Evolutionary conservation across 2,888 invertebrate species (phyloP).

Genomic region (Uloborus plumipes): DNA sequence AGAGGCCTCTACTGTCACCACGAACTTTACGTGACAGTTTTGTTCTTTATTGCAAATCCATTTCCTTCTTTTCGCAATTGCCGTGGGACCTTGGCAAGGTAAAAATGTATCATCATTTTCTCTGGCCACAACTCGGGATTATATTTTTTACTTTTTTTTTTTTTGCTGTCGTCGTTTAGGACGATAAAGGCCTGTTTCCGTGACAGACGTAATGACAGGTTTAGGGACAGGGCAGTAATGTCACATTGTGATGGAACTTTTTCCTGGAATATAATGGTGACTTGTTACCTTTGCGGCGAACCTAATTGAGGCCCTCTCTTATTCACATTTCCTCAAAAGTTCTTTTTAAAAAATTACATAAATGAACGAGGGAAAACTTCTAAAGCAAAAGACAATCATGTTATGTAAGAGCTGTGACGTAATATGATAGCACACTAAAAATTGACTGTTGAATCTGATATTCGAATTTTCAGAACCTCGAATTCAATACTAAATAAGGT

Average conservation of each 20-base stretch:
- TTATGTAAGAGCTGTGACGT: too few relatives aligned
- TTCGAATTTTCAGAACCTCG: too few relatives aligned
- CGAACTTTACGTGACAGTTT: constrained; percentile 40
- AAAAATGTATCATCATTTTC: constrained; percentile 34
- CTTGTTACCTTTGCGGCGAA: not conserved
- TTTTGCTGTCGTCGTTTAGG: not conserved
- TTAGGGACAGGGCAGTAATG: too few relatives aligned
- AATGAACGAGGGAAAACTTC: too few relatives aligned
- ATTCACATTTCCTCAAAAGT: too few relatives aligned
- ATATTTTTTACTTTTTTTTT: constrained; percentile 19
- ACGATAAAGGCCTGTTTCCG: constrained; percentile 14
- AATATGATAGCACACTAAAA: too few relatives aligned
- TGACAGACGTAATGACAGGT: not conserved
- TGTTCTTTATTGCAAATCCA: constrained; percentile 23
- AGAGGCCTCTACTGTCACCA: constrained; percentile 17
- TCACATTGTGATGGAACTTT: too few relatives aligned
- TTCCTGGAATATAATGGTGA: constrained; percentile 17
- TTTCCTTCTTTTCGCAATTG: constrained; percentile 33
- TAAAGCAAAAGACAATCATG: too few relatives aligned
- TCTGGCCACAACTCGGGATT: constrained; percentile 18
- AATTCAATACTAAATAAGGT: too few relatives aligned
- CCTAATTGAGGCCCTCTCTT: too few relatives aligned
- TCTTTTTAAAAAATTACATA: too few relatives aligned
- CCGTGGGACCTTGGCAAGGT: constrained; percentile 20
- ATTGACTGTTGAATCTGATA: too few relatives aligned